Percentiles rank a stretch among this genome's conserved stretches.
Conservation (phyloP, 2,888 invertebrate genomes). For the Amphipoea oculea region DNA sequence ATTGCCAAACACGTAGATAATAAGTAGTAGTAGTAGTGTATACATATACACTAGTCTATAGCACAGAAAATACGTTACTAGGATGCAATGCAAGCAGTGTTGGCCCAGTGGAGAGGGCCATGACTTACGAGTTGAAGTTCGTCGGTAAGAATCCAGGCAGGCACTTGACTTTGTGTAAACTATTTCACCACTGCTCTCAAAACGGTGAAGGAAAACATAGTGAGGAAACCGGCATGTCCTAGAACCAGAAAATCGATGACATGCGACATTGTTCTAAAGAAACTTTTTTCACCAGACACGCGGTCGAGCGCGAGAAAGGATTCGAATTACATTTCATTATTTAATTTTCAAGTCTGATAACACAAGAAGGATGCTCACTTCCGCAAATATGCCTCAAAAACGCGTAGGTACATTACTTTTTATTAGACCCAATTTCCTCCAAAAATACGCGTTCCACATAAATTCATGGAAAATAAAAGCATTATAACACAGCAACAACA, state of each 20-base stretch:
- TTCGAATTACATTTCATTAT: neutral
- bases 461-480: constrained; percentile 70
- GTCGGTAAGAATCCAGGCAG: no score
- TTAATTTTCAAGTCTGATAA: constrained; percentile 15
- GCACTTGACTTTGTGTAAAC: no score
- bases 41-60: neutral
- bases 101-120: no score
- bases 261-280: neutral
- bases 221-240: no score
- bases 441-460: constrained; percentile 55
- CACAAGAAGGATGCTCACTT: constrained; percentile 19
- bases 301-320: neutral
- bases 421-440: constrained; percentile 58
- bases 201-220: no score
- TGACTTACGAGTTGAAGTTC: no score
- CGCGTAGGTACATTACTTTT: constrained; percentile 48
- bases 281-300: neutral
- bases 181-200: no score
- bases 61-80: neutral
- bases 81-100: no score
- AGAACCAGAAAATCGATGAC: neutral
- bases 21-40: no score
- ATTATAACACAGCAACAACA: constrained; percentile 66
- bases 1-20: no score
- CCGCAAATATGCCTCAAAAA: constrained; percentile 49